A percentile compares a stretch with the other conserved stretches of the same genome.
Conservation (phyloP, 1,140 invertebrate genomes). For the Rhynchophorus ferrugineus region DNA sequence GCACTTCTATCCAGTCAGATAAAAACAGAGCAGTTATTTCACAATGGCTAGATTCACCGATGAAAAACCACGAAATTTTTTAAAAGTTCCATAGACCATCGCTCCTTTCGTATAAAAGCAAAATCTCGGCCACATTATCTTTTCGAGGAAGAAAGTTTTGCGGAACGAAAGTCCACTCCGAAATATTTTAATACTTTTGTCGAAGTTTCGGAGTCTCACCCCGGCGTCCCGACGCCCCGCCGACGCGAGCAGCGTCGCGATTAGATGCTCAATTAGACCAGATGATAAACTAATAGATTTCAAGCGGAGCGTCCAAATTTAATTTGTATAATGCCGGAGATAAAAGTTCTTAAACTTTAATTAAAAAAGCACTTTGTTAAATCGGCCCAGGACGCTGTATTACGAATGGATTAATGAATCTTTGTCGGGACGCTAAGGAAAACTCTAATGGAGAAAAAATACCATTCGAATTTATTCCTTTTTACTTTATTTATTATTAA, state of each 20-base stretch:
- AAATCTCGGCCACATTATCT: no score
- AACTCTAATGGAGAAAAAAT: background rate
- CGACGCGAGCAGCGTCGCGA: conserved; percentile 12
- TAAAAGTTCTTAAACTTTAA: conserved; percentile 6
- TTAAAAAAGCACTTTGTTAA: conserved; percentile 6
- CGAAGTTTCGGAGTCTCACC: conserved; percentile 7
- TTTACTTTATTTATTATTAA: no score
- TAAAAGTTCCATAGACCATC: no score
- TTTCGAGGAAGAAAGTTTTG: no score
- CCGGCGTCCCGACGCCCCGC: conserved; percentile 2
- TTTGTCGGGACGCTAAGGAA: background rate
- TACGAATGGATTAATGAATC: background rate
- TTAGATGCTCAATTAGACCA: conserved; percentile 19
- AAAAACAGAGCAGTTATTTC: no score
- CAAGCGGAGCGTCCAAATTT: conserved; percentile 11
- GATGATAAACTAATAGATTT: conserved; percentile 20
- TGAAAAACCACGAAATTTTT: no score
- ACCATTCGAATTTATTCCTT: no score
- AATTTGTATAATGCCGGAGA: conserved; percentile 11
- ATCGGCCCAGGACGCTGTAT: background rate
- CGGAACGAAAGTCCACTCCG: no score
- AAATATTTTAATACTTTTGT: conserved; percentile 1
- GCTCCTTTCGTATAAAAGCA: no score
- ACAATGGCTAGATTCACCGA: no score
- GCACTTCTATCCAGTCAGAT: no score